These are phyloP conservation scores for Strigamia transsilvanica DNA, from an alignment of 2,888 invertebrate species.

Conservation along the genomic window DNA sequence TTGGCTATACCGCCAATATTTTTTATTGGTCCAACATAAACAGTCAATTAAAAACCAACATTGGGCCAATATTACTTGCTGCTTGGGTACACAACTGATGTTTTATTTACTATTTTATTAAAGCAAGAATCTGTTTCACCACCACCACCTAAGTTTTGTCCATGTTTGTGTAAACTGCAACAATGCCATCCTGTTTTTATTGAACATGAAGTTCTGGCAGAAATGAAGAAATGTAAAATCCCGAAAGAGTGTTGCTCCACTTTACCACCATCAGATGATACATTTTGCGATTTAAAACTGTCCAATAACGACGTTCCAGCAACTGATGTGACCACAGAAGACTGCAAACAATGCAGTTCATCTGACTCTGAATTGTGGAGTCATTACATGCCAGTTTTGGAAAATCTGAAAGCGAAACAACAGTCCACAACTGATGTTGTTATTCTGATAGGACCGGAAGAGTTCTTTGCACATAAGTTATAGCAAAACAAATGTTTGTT, in stretches of 20 bases:
- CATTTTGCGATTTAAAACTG: not conserved
- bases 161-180: too few species aligned
- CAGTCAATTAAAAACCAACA: too few species aligned
- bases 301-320: not conserved
- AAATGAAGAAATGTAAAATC: not conserved
- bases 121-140: not conserved
- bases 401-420: not conserved
- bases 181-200: too few species aligned
- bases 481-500: not conserved
- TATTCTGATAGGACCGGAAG: slow-evolving; percentile 9
- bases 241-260: not conserved
- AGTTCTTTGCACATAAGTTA: slow-evolving; percentile 43
- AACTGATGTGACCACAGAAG: not conserved
- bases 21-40: too few species aligned
- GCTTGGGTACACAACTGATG: too few species aligned
- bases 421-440: slow-evolving; percentile 10
- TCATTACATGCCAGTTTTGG: slow-evolving; percentile 15
- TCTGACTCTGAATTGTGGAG: not conserved
- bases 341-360: not conserved
- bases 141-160: not conserved
- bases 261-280: not conserved
- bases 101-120: not conserved
- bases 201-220: not conserved
- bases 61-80: too few species aligned
- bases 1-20: too few species aligned